Evolutionary conservation across 2,797 vertebrate genomes (phyloP).

Genomic region (Clarias pachynema): DNA sequence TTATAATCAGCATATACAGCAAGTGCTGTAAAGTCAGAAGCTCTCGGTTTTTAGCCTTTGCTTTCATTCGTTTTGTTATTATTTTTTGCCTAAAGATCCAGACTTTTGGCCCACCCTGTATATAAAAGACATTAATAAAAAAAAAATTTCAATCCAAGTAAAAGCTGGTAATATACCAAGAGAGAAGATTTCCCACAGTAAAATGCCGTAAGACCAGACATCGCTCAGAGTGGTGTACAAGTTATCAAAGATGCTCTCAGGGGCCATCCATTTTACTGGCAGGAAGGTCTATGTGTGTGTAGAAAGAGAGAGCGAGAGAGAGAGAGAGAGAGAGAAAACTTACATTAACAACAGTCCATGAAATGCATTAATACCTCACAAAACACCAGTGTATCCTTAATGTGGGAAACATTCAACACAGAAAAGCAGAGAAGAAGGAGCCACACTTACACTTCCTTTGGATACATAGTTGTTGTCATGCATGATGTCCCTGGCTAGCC

Average conservation of each 20-base stretch:
- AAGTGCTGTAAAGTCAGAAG: no score
- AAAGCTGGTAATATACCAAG: conserved; percentile 80
- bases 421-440: neutral
- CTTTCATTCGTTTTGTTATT: no score
- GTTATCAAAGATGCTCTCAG: conserved; percentile 99
- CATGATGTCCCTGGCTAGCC: conserved; percentile 97
- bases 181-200: conserved; percentile 99
- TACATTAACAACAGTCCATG: neutral
- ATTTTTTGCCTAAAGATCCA: no score
- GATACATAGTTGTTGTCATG: conserved; percentile 99
- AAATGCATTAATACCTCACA: neutral
- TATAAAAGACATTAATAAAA: no score
- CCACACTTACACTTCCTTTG: conserved; percentile 91
- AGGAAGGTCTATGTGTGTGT: conserved; percentile 85
- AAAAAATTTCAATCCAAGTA: neutral
- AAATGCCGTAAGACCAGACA: conserved; percentile 97
- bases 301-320: neutral
- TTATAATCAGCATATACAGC: no score
- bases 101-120: no score
- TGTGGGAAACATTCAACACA: neutral
- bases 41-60: no score
- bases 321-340: neutral
- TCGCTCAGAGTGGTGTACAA: conserved; percentile 95
- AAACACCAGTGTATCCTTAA: neutral
- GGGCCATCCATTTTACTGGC: conserved; percentile 99